Percentiles rank a stretch among this genome's conserved stretches.
Conservation (phyloP, 2,888 invertebrate genomes). For the Chrysolina oricalcia region DNA sequence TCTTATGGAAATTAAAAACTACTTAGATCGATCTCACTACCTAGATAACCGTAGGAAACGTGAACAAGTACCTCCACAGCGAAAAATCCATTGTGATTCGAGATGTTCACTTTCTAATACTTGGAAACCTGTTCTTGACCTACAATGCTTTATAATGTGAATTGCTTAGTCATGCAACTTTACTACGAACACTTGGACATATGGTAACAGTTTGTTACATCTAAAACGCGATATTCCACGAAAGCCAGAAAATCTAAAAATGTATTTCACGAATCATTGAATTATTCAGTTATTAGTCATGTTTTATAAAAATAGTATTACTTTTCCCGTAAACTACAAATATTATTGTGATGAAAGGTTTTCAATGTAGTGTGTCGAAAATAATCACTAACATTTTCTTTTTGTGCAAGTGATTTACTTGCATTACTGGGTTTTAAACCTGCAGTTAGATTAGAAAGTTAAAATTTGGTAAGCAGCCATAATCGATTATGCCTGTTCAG, state of each 20-base stretch:
- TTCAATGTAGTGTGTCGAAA: too few species aligned
- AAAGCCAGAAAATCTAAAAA: not conserved
- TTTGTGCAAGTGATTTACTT: too few species aligned
- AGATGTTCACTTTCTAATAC: slow-evolving; percentile 25
- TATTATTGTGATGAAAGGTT: too few species aligned
- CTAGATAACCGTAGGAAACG: not conserved
- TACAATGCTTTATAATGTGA: slow-evolving; percentile 16
- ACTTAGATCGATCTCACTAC: not conserved
- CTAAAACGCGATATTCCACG: not conserved
- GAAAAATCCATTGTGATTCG: slow-evolving; percentile 19
- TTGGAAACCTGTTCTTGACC: slow-evolving; percentile 22
- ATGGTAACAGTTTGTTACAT: not conserved
- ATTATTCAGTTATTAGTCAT: too few species aligned
- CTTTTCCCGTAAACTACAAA: too few species aligned
- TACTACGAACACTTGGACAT: not conserved
- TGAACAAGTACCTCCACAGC: not conserved
- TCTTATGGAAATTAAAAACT: not conserved
- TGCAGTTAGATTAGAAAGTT: too few species aligned
- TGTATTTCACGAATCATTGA: not conserved
- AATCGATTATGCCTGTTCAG: too few species aligned
- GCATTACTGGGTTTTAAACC: too few species aligned
- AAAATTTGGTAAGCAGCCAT: too few species aligned
- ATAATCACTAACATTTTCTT: too few species aligned
- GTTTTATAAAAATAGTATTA: too few species aligned
- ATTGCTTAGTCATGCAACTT: slow-evolving; percentile 23